phyloP scores from a whole-genome alignment of 2,797 vertebrate genomes.

The Chaunax sp. region DNA sequence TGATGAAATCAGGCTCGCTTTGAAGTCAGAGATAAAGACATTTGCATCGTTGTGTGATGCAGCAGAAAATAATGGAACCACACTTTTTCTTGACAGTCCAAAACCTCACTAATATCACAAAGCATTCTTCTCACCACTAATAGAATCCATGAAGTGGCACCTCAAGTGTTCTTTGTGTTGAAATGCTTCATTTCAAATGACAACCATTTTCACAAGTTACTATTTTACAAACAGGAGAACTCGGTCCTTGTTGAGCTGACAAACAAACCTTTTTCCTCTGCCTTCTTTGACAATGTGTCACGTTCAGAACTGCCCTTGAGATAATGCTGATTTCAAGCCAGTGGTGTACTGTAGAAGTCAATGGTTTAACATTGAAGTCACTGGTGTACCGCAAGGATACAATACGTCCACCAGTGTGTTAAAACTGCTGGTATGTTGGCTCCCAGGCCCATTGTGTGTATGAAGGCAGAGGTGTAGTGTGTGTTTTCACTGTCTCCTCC shows the following conservation, averaged over 20 bases:
- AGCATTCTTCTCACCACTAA: no score
- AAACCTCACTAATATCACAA: no score
- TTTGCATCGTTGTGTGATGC: no score
- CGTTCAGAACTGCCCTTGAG: constrained; percentile 2
- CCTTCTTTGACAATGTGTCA: constrained; percentile 5
- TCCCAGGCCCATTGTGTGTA: constrained; percentile 42
- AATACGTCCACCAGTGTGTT: constrained; percentile 15
- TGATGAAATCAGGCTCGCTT: constrained; percentile 55
- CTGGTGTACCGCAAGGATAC: constrained; percentile 15
- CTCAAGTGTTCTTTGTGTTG: no score
- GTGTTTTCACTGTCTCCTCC: constrained; percentile 75
- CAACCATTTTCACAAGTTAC: no score
- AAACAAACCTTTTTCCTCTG: no score
- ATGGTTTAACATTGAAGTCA: constrained; percentile 23
- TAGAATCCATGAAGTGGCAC: no score
- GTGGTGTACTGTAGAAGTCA: background rate
- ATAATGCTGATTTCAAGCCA: background rate
- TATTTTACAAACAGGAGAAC: no score
- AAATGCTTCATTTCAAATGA: no score
- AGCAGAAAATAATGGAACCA: no score
- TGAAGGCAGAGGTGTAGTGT: constrained; percentile 67
- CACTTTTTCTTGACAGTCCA: no score
- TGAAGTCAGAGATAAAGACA: constrained; percentile 65
- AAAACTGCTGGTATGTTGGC: constrained; percentile 27
- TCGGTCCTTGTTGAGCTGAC: no score